Conservation (phyloP, 2,888 invertebrate genomes). For the Fragum fragum region DNA sequence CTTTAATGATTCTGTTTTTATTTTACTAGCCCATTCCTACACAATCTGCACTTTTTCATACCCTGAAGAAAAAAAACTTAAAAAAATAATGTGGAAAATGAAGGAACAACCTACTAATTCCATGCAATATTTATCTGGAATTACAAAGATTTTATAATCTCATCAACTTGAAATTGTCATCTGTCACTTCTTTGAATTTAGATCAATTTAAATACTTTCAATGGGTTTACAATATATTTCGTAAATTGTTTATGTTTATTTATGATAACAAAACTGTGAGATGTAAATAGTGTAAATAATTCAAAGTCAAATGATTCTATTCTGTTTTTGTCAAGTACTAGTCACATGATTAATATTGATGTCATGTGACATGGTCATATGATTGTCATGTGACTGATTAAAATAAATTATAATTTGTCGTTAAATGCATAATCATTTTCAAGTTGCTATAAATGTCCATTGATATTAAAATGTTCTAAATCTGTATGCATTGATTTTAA, state of each 20-base stretch:
- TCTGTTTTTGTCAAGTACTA: conserved; percentile 31
- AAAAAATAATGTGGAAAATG: no score
- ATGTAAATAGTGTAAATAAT: conserved; percentile 29
- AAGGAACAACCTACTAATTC: no score
- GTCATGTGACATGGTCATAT: conserved; percentile 42
- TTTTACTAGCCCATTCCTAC: no score
- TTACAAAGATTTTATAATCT: no score
- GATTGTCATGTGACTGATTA: conserved; percentile 37
- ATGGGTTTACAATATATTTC: not conserved
- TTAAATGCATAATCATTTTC: conserved; percentile 59
- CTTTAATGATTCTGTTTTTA: conserved; percentile 2
- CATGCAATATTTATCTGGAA: no score
- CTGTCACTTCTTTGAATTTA: no score
- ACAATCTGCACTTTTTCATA: no score
- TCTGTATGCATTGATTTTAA: not conserved
- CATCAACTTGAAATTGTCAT: no score
- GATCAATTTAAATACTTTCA: no score
- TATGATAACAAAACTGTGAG: conserved; percentile 14
- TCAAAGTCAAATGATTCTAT: conserved; percentile 14
- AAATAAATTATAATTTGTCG: conserved; percentile 29
- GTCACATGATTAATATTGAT: conserved; percentile 45
- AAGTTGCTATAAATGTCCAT: conserved; percentile 67
- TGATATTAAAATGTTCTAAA: conserved; percentile 58
- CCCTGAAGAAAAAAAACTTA: no score
- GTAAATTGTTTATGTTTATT: conserved; percentile 12